Base-by-base conservation (phyloP, 92 coral and sea anemone genomes). In the Diadumene lineata region DNA sequence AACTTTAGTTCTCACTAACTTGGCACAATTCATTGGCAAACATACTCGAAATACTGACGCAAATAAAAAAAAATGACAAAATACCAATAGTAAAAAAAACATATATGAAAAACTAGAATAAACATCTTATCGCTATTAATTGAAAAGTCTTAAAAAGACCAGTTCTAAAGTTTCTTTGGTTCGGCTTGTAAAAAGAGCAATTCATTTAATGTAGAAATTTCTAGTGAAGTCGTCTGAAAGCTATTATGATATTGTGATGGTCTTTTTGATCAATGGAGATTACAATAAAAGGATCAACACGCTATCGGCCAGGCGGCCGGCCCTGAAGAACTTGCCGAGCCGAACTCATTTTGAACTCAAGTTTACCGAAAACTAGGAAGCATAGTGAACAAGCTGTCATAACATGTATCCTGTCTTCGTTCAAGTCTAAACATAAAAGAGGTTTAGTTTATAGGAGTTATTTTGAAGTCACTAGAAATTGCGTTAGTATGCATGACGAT, bases 291-390 rank as follows among this genome's bases (percentile, higher is more conserved):
- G 13, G 29, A 10, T 25, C 71, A 18, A 26, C 23, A 46, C 33
- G 22, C n/a, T n/a, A n/a, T n/a, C n/a, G n/a, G n/a, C n/a, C n/a
- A n/a, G n/a, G 77, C 77, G 77, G 29, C 34, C 64, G 65, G 57
- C 30, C 31, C 43, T 70, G 34, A 70, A 55, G 63, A 32, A 53
- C n/a, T 56, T 60, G 77, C 77, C 66, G 77, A 72, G 75, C 77
- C 77, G 77, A 72, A 72, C 18, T 31, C 56, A 28, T 16, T 72
- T 56, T 7, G 77, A 72, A 43, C 31, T 30, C 19, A 34, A 33
- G 63, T 33, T 57, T 56, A 32, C 53, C 77, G 66, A 61, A 72
- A 56, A 17, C 77, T 56, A 72, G 77, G 77, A 72, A 72, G 38
- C 77, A 57, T 11, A 1, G 53, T 33, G 48, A 70, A 51, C 60